These are phyloP conservation scores for Henicopernis longicauda DNA, from an alignment of 2,113 vertebrate species.

Conservation along the genomic window DNA sequence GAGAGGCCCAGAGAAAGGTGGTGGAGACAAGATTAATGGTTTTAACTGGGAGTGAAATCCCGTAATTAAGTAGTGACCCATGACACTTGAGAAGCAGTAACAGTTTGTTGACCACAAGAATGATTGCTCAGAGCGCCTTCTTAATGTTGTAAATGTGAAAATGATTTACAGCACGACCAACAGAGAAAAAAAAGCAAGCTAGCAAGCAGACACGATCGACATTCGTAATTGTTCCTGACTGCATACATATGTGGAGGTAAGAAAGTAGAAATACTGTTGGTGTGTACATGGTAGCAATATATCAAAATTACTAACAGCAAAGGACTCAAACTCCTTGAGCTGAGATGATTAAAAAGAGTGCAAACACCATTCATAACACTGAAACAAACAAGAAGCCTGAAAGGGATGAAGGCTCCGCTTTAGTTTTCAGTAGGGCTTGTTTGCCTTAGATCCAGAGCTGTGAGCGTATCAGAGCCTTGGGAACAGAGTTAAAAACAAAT, in stretches of 20 bases:
- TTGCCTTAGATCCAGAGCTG: neutral
- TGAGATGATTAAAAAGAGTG: neutral
- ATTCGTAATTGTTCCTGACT: slow-evolving; percentile 52
- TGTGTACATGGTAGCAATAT: slow-evolving; percentile 37
- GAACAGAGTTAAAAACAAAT: neutral
- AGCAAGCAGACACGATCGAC: slow-evolving; percentile 41
- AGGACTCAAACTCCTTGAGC: neutral
- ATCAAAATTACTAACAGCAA: slow-evolving; percentile 41
- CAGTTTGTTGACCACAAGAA: slow-evolving; percentile 55
- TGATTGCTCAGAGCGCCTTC: slow-evolving; percentile 50
- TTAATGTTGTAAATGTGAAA: slow-evolving; percentile 62
- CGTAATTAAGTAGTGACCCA: slow-evolving; percentile 67
- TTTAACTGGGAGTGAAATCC: slow-evolving; percentile 62
- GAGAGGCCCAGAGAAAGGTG: slow-evolving; percentile 40
- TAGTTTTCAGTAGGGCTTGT: neutral
- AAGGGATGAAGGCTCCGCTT: neutral
- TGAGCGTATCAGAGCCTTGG: neutral
- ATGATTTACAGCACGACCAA: slow-evolving; percentile 58
- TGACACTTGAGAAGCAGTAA: slow-evolving; percentile 61
- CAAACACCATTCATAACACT: neutral
- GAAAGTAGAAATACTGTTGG: neutral
- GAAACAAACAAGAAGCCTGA: neutral
- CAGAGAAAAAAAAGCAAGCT: neutral
- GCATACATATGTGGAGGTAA: slow-evolving; percentile 51
- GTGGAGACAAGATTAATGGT: slow-evolving; percentile 64